Conservation (phyloP, 2,113 vertebrate genomes). For the Lycaon pictus region DNA sequence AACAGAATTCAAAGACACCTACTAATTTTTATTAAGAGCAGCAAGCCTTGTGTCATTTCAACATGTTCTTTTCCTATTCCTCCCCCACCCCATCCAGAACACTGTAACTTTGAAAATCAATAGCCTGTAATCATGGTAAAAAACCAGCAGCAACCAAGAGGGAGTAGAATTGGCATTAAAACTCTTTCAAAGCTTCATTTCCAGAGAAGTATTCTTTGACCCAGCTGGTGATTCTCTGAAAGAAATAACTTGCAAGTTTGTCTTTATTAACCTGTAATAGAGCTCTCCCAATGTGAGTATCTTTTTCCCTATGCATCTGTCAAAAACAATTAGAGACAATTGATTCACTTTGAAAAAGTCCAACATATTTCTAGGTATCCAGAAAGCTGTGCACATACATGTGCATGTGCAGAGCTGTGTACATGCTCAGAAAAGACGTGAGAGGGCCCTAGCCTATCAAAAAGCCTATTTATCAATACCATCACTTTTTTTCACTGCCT, state of each 20-base stretch:
- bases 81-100: background rate
- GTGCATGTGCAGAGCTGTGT: background rate
- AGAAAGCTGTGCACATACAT: background rate
- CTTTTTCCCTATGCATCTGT: background rate
- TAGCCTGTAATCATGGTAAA: background rate
- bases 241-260: background rate
- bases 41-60: background rate
- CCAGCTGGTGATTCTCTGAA: background rate
- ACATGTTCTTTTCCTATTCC: background rate
- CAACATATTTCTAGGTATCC: background rate
- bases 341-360: background rate
- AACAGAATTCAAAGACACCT: background rate
- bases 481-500: background rate
- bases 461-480: background rate
- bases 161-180: background rate
- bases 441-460: background rate
- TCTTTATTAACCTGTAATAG: background rate
- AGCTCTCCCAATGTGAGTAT: background rate
- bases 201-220: background rate
- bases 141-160: background rate
- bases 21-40: background rate
- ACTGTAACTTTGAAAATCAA: background rate
- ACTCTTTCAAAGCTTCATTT: background rate
- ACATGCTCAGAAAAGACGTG: background rate
- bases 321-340: background rate